These are phyloP conservation scores for Dilophus febrilis DNA, from an alignment of 2,888 invertebrate species.

Conservation along the genomic window DNA sequence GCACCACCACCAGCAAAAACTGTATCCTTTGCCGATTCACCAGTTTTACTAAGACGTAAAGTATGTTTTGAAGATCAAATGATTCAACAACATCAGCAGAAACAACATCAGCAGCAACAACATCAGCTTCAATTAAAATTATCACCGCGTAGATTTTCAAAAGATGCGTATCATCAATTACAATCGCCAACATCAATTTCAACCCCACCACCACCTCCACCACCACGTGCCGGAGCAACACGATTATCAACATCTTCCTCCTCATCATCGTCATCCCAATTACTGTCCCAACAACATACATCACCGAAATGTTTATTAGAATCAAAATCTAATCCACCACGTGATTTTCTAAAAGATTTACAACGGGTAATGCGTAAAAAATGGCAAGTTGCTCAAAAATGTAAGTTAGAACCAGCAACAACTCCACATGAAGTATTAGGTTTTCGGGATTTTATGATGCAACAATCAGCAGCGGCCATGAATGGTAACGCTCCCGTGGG, in stretches of 20 bases:
- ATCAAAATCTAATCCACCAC: constrained; percentile 54
- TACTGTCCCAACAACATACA: constrained; percentile 28
- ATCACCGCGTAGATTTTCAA: constrained; percentile 15
- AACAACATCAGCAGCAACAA: constrained; percentile 13
- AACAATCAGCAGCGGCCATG: background rate
- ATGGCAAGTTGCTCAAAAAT: constrained; percentile 86
- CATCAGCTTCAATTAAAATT: constrained; percentile 10
- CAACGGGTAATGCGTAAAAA: constrained; percentile 87
- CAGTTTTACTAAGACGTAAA: constrained; percentile 28
- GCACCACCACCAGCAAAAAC: constrained; percentile 19
- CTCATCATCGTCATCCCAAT: constrained; percentile 16
- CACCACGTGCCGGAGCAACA: constrained; percentile 58
- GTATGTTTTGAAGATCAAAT: constrained; percentile 28
- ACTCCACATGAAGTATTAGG: constrained; percentile 84
- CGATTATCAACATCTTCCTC: constrained; percentile 51
- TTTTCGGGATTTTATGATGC: constrained; percentile 53
- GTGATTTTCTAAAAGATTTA: constrained; percentile 71
- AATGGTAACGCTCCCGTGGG: too few species aligned
- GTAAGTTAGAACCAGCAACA: constrained; percentile 71
- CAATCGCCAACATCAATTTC: constrained; percentile 43
- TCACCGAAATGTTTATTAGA: constrained; percentile 62
- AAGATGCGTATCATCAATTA: constrained; percentile 8
- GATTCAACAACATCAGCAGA: constrained; percentile 16
- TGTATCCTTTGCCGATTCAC: constrained; percentile 30
- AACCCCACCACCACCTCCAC: constrained; percentile 40